phyloP scores from a whole-genome alignment of 2,888 invertebrate species.

The Eilema sororculum region DNA sequence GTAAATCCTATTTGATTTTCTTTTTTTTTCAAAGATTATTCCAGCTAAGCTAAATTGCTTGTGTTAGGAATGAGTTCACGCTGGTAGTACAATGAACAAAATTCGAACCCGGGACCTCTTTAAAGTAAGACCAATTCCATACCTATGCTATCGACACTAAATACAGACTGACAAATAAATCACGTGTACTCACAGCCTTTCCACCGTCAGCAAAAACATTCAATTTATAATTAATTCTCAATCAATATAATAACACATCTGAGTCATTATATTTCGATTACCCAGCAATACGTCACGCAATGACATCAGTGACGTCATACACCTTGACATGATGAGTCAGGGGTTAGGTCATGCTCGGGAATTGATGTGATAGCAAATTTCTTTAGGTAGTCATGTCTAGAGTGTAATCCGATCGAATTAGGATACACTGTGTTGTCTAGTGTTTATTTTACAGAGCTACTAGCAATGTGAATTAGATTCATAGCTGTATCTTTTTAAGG shows the following conservation, averaged over 20 bases:
- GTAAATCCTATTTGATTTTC: no score
- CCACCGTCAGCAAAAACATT: conserved; percentile 16
- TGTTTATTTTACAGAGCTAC: not conserved
- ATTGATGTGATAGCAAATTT: conserved; percentile 13
- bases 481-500: no score
- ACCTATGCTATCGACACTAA: no score
- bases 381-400: conserved; percentile 6
- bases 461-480: no score
- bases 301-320: conserved; percentile 24
- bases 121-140: no score
- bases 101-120: no score
- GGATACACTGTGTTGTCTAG: not conserved
- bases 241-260: conserved; percentile 25
- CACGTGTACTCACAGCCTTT: not conserved
- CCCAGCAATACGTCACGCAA: conserved; percentile 39
- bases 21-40: no score
- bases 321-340: conserved; percentile 47
- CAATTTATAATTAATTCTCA: conserved; percentile 20
- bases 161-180: not conserved
- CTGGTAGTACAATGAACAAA: no score
- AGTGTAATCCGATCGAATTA: conserved; percentile 1
- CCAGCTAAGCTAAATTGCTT: no score
- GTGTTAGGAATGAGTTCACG: no score
- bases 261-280: conserved; percentile 48
- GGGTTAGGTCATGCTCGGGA: conserved; percentile 35